Evolutionary conservation across 2,797 vertebrate species (phyloP).

Genomic region (Gallirallus australis): DNA sequence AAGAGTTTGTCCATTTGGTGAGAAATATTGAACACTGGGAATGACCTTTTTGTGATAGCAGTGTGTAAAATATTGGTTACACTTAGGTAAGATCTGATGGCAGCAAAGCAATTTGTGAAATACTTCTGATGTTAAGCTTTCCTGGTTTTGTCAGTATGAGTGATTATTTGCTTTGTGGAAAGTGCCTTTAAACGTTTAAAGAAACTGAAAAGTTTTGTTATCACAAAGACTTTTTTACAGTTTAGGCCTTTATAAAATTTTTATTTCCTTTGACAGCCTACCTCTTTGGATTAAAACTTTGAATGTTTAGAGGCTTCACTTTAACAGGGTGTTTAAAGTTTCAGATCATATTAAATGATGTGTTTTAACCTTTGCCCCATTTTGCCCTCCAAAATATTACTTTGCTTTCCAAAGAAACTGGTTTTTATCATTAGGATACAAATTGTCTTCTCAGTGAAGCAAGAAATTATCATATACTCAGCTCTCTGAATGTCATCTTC

Average conservation of each 20-base stretch:
- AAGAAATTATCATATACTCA: background rate
- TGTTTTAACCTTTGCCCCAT: background rate
- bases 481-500: background rate
- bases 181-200: background rate
- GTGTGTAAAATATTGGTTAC: background rate
- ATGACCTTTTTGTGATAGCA: background rate
- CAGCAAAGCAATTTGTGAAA: background rate
- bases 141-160: rapidly evolving
- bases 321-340: background rate
- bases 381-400: background rate
- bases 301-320: background rate
- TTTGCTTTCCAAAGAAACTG: background rate
- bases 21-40: background rate
- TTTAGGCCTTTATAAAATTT: background rate
- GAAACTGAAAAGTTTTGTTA: background rate
- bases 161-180: background rate
- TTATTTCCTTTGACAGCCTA: background rate
- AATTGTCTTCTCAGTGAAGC: background rate
- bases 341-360: background rate
- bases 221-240: background rate
- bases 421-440: background rate
- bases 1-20: background rate
- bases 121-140: background rate
- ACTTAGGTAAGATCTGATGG: background rate
- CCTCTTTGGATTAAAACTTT: background rate